A percentile compares a stretch with the other conserved stretches of the same genome.
phyloP scores from a whole-genome alignment of 2,113 vertebrate genomes.

The Calyptommatus sinebrachiatus region DNA sequence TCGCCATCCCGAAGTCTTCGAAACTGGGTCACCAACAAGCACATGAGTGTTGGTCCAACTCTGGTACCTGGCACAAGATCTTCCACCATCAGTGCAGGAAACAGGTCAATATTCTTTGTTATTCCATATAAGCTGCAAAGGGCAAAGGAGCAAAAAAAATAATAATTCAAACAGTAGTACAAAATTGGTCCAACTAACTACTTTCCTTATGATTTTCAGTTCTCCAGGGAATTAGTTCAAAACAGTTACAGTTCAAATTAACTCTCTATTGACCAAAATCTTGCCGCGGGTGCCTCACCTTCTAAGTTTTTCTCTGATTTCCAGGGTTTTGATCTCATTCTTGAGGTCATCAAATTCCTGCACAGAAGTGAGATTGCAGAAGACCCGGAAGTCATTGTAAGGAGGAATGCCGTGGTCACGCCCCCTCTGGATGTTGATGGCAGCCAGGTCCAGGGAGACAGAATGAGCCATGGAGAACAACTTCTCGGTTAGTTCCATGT shows the following conservation, averaged over 20 bases:
- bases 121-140: conserved; percentile 69
- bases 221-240: not conserved
- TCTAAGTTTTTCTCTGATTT: conserved; percentile 73
- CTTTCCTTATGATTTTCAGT: too few relatives aligned
- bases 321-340: conserved; percentile 73
- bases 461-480: conserved; percentile 74
- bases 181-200: not conserved
- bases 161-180: not conserved
- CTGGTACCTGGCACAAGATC: conserved; percentile 70
- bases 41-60: conserved; percentile 69
- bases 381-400: conserved; percentile 74
- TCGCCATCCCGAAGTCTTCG: conserved; percentile 72
- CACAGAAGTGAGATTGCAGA: conserved; percentile 71
- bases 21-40: conserved; percentile 67
- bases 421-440: conserved; percentile 74
- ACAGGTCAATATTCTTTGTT: conserved; percentile 72
- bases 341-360: conserved; percentile 72
- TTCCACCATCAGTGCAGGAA: conserved; percentile 72
- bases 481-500: conserved; percentile 73
- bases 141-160: not conserved
- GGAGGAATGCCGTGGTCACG: conserved; percentile 73
- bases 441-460: conserved; percentile 70
- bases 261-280: not conserved
- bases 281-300: conserved; percentile 54
- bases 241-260: not conserved